phyloP scores from a whole-genome alignment of 2,113 vertebrate species.

The Panthera tigris region DNA sequence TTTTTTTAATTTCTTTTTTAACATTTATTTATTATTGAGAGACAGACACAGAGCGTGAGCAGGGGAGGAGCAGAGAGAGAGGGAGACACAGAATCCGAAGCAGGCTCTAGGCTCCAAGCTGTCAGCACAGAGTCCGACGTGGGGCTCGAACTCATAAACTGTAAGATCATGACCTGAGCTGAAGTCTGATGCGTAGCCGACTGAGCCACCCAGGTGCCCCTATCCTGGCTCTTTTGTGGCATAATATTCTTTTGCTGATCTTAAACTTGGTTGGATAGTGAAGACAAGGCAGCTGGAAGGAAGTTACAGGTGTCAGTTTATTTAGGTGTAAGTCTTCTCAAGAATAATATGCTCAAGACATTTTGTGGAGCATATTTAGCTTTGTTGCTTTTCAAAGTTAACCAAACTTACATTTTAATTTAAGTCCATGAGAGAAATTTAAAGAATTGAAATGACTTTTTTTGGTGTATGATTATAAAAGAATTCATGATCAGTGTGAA shows the following conservation, averaged over 20 bases:
- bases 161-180: too few species aligned
- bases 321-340: not conserved
- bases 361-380: not conserved
- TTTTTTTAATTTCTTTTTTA: not conserved
- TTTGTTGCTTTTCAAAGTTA: not conserved
- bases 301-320: not conserved
- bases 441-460: slow-evolving; percentile 5
- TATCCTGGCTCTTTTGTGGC: not conserved
- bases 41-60: too few species aligned
- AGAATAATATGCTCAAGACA: not conserved
- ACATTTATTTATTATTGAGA: too few species aligned
- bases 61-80: too few species aligned
- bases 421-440: not conserved
- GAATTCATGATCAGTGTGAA: not conserved
- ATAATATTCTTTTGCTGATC: not conserved
- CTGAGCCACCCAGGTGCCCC: too few species aligned
- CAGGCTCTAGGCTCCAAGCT: too few species aligned
- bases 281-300: not conserved
- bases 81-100: too few species aligned
- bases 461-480: not conserved
- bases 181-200: too few species aligned
- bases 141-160: too few species aligned
- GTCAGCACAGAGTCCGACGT: too few species aligned
- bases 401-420: not conserved
- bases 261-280: not conserved